These are phyloP conservation scores for Scrobipalpa costella DNA, from an alignment of 2,888 invertebrate genomes.

Conservation along the genomic window DNA sequence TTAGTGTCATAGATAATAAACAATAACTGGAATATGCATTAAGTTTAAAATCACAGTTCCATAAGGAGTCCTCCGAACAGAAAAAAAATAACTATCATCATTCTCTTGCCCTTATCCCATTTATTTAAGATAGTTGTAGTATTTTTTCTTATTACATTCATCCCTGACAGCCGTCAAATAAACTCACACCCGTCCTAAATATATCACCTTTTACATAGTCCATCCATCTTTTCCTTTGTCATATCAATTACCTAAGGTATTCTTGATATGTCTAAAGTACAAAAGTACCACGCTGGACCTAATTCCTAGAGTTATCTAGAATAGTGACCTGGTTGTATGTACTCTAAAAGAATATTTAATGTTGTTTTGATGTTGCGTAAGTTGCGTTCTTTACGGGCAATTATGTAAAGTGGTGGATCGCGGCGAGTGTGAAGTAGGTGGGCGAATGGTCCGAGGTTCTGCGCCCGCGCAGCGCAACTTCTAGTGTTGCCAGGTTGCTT, in stretches of 20 bases:
- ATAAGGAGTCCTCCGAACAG: neutral
- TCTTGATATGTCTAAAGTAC: no score
- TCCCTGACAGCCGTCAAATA: no score
- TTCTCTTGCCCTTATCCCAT: no score
- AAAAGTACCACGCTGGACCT: neutral
- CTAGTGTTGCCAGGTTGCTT: neutral
- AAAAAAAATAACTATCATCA: neutral
- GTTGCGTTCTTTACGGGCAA: slow-evolving; percentile 67
- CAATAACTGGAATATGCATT: neutral
- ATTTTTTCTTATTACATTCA: no score
- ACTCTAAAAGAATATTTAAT: slow-evolving; percentile 60
- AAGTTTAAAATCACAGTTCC: neutral
- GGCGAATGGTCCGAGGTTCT: slow-evolving; percentile 52
- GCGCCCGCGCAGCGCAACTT: slow-evolving; percentile 21
- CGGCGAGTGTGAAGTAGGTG: slow-evolving; percentile 60
- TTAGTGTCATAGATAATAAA: neutral
- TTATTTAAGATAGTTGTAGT: no score
- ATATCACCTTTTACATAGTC: no score
- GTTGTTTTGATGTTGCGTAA: slow-evolving; percentile 69
- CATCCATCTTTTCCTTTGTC: no score
- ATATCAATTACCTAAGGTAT: no score
- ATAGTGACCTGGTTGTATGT: slow-evolving; percentile 56
- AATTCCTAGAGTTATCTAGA: slow-evolving; percentile 41
- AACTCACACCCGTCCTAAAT: no score
- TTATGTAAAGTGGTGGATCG: slow-evolving; percentile 75